Percentiles rank a stretch among this genome's conserved stretches.
Conservation (phyloP, 2,888 invertebrate genomes). For the Coelopa pilipes region DNA sequence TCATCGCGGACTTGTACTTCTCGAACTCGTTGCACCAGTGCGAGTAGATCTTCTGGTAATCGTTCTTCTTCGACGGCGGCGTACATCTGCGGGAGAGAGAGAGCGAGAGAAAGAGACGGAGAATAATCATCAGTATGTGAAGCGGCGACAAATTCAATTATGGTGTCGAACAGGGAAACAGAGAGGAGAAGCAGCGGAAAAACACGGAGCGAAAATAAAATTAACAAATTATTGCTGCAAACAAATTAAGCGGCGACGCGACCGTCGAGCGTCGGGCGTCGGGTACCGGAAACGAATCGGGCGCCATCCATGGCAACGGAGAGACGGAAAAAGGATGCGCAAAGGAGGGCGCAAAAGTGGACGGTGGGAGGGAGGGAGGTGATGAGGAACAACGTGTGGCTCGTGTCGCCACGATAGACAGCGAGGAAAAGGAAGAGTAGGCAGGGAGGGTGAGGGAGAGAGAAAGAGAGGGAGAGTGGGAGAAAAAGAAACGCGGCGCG, state of each 20-base stretch:
- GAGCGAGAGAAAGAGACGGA: constrained; percentile 20
- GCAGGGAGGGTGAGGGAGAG: no score
- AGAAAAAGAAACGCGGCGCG: no score
- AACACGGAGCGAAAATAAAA: constrained; percentile 32
- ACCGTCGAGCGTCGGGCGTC: no score
- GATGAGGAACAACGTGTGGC: no score
- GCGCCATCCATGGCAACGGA: constrained; percentile 21
- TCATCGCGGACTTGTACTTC: constrained; percentile 96
- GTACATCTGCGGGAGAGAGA: constrained; percentile 72
- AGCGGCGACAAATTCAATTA: not conserved
- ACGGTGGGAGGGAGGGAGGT: not conserved
- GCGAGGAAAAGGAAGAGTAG: no score
- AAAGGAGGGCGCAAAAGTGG: not conserved
- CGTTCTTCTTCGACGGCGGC: constrained; percentile 88
- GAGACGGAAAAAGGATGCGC: not conserved
- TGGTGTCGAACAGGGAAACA: not conserved
- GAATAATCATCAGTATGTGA: constrained; percentile 20
- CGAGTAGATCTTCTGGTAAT: constrained; percentile 94
- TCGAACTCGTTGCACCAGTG: constrained; percentile 99
- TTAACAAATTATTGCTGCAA: constrained; percentile 42
- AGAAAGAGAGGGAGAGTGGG: no score
- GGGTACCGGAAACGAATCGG: constrained; percentile 21
- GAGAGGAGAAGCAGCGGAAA: constrained; percentile 4
- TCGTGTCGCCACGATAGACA: no score
- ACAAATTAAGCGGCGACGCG: constrained; percentile 39